Percentiles rank a stretch among this genome's conserved stretches.
phyloP scores from a whole-genome alignment of 2,113 vertebrate genomes.

The Pterocles burchelli region DNA sequence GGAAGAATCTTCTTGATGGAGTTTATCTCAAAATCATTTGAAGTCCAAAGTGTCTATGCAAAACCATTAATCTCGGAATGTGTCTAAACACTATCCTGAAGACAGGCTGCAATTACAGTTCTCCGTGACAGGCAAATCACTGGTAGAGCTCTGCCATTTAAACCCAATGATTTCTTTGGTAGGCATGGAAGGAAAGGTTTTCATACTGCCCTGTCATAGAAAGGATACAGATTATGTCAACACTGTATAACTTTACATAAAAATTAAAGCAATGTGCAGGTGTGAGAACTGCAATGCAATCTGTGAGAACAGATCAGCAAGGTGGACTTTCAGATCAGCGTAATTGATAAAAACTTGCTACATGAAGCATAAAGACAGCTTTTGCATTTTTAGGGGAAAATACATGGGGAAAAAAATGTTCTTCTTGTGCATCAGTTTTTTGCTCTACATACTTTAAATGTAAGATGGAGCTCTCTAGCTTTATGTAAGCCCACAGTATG shows the following conservation, averaged over 20 bases:
- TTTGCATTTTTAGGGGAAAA: neutral
- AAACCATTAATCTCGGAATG: slow-evolving; percentile 81
- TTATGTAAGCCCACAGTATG: neutral
- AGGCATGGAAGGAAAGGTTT: slow-evolving; percentile 59
- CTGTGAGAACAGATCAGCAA: slow-evolving; percentile 47
- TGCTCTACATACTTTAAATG: neutral
- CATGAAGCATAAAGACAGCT: neutral
- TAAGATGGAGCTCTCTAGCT: neutral
- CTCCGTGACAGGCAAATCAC: slow-evolving; percentile 75
- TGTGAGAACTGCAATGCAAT: too few species aligned
- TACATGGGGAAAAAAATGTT: neutral
- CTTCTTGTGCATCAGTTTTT: neutral
- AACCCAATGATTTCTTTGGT: slow-evolving; percentile 70
- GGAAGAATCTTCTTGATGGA: slow-evolving; percentile 66
- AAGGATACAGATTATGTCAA: slow-evolving; percentile 68
- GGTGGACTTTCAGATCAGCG: slow-evolving; percentile 48
- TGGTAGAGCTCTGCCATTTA: slow-evolving; percentile 70
- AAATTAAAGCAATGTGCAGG: slow-evolving; percentile 48
- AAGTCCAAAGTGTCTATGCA: slow-evolving; percentile 77
- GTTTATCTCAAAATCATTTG: slow-evolving; percentile 68
- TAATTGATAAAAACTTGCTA: slow-evolving; percentile 3
- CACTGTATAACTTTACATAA: slow-evolving; percentile 62
- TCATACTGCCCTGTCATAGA: slow-evolving; percentile 58
- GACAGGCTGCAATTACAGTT: slow-evolving; percentile 78
- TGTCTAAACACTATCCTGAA: slow-evolving; percentile 74